Percentiles rank a stretch among this genome's conserved stretches.
Conservation (phyloP, 2,113 vertebrate species). For the Oryzias curvinotus region DNA sequence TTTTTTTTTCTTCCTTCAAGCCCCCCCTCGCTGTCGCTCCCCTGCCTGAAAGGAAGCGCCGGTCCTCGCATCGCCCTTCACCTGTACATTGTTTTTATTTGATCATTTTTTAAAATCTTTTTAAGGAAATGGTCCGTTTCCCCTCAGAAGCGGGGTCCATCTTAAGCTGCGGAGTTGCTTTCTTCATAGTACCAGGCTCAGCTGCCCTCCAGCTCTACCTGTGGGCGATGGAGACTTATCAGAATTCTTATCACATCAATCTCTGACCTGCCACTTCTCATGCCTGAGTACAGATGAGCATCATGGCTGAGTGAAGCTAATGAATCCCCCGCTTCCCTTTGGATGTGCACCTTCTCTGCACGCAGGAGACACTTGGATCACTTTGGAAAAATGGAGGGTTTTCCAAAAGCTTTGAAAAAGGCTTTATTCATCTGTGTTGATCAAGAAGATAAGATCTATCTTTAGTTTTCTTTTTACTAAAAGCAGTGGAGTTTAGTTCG, state of each 20-base stretch:
- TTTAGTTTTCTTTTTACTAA: not conserved
- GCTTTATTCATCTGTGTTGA: not conserved
- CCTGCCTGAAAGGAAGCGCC: conserved; percentile 60
- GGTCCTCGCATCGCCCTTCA: conserved; percentile 53
- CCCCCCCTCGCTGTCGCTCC: conserved; percentile 32
- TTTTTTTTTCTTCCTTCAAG: not conserved
- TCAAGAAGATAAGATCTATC: too few relatives aligned
- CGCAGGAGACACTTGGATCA: conserved; percentile 48
- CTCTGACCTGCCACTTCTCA: conserved; percentile 49
- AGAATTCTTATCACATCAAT: conserved; percentile 73
- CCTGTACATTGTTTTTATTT: conserved; percentile 36
- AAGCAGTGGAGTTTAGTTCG: conserved; percentile 41
- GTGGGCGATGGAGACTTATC: conserved; percentile 74
- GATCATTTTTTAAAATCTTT: conserved; percentile 12
- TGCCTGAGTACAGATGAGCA: conserved; percentile 37
- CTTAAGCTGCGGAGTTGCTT: conserved; percentile 62
- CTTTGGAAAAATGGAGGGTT: conserved; percentile 53
- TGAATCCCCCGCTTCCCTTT: conserved; percentile 42
- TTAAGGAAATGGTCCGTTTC: conserved; percentile 69
- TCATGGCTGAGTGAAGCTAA: conserved; percentile 46
- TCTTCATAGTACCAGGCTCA: conserved; percentile 69
- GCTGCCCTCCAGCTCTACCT: conserved; percentile 74
- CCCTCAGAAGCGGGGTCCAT: conserved; percentile 60
- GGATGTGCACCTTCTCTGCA: conserved; percentile 43
- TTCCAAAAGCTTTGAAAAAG: conserved; percentile 18